Conservation (phyloP, 2,888 invertebrate species). For the Cryptocheilus praepositus region DNA sequence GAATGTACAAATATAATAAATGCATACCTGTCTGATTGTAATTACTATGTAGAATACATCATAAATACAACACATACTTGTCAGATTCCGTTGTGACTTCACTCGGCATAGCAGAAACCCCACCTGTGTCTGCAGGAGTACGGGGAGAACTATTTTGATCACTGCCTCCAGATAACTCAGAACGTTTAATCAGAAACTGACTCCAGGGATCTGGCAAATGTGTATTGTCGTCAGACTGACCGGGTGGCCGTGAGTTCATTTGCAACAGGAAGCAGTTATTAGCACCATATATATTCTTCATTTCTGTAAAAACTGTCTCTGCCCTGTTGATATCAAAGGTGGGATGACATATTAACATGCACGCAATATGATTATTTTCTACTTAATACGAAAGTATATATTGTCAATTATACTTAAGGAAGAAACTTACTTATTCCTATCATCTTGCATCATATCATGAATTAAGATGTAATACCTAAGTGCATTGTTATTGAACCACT, state of each 20-base stretch:
- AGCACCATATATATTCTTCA: slow-evolving; percentile 91
- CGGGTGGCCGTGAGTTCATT: slow-evolving; percentile 87
- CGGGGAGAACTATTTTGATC: slow-evolving; percentile 78
- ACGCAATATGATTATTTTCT: slow-evolving; percentile 4
- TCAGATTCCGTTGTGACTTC: slow-evolving; percentile 69
- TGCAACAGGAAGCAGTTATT: slow-evolving; percentile 91
- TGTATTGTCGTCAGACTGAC: slow-evolving; percentile 75
- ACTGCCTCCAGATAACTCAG: slow-evolving; percentile 66
- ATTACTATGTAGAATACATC: neutral
- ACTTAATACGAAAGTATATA: neutral
- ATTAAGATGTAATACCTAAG: slow-evolving; percentile 92
- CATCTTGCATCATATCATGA: slow-evolving; percentile 86
- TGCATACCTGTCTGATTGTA: neutral
- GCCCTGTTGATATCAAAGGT: slow-evolving; percentile 79
- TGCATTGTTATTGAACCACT: slow-evolving; percentile 88
- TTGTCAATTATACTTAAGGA: neutral
- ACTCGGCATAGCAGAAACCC: slow-evolving; percentile 75
- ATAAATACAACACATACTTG: slow-evolving; percentile 58
- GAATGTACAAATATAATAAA: neutral
- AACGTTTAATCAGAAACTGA: slow-evolving; percentile 82
- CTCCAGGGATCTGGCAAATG: slow-evolving; percentile 91
- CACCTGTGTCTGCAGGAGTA: slow-evolving; percentile 77
- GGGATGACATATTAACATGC: slow-evolving; percentile 6
- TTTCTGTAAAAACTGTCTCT: slow-evolving; percentile 86
- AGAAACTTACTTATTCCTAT: slow-evolving; percentile 84